A percentile compares a stretch with the other conserved stretches of the same genome.
Evolutionary conservation across 1,140 invertebrate genomes (phyloP).

Genomic region (Aphaenogaster ashmeadi): DNA sequence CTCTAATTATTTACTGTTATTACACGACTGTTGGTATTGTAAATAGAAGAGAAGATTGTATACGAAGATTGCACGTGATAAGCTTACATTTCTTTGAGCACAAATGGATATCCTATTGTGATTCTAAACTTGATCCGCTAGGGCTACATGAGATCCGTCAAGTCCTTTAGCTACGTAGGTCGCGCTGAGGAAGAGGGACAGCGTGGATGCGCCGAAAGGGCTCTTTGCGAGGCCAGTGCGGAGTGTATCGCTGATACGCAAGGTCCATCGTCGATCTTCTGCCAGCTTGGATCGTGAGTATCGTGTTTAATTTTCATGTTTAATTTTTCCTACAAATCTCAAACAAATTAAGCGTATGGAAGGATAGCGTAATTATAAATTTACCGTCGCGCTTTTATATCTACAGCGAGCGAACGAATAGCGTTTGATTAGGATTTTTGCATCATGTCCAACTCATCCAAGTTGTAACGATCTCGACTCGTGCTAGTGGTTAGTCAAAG

Average conservation of each 20-base stretch:
- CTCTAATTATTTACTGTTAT: not conserved
- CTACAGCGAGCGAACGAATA: not conserved
- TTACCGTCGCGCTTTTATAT: not conserved
- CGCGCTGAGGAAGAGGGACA: constrained; percentile 93
- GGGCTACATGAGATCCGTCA: constrained; percentile 94
- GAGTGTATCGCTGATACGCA: constrained; percentile 94
- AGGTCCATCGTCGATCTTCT: constrained; percentile 94
- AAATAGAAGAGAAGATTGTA: not conserved
- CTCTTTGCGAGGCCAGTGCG: constrained; percentile 94
- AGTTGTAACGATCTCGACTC: not conserved
- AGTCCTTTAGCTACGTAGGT: constrained; percentile 86
- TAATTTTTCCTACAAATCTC: not conserved
- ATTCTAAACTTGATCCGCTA: constrained; percentile 72
- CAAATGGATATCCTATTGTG: not conserved
- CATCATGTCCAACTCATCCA: not conserved
- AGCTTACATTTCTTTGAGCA: not conserved
- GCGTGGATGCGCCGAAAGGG: constrained; percentile 84
- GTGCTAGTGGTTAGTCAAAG: not conserved
- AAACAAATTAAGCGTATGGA: not conserved
- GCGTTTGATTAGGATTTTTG: not conserved
- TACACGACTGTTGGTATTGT: not conserved
- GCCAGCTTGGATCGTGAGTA: constrained; percentile 96
- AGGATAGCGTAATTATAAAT: not conserved
- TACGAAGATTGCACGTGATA: not conserved
- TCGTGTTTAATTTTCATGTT: constrained; percentile 71